Evolutionary conservation across 2,888 invertebrate genomes (phyloP), one percentile per base, ranked within the genome.

Genomic region (Drosophila multiciliata): DNA sequence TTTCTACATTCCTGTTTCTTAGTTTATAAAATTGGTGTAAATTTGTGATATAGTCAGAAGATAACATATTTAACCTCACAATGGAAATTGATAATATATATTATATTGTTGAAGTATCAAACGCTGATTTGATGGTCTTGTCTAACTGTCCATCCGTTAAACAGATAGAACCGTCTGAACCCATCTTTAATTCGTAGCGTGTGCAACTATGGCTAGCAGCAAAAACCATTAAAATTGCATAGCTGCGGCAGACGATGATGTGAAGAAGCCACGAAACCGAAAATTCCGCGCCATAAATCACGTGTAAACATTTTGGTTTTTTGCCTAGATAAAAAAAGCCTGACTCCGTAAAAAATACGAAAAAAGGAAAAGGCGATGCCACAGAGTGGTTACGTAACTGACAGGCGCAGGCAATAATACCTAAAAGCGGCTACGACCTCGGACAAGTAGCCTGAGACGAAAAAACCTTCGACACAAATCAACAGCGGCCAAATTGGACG

Each of bases 201-300:
- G 45, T 23, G 15, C 23, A 45, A 45, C 23, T 15, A 5, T 23
- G 45, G 15, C 23, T 15, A 45, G 23, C 23, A 45, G 20, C 33
- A 58, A 23, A 59, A 40, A 45, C 23, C 57, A 20, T 65, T 26
- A 17, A 73, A 76, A 70, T 66, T 50, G 67, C 73, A 45, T 29
- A 63, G 64, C 69, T 66, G 55, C 48, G 53, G 63, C 45, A 61
- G 64, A 61, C 66, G 52, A 45, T 57, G 66, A 35, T 57, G 45
- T 49, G 63, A 65, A 68, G 61, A 48, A 57, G 66, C 76, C 72
- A 72, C 71, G 80, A 82, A 75, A 83, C 76, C 86, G 75, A 76
- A 86, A 82, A 86, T 83, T 86, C 74, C 88, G 73, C 73, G 78
- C 83, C 86, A 88, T 87, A 86, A 86, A 86, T 86, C 86, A 86